Evolutionary conservation across 2,888 invertebrate genomes (phyloP).

Genomic region (Thymelicus acteon): DNA sequence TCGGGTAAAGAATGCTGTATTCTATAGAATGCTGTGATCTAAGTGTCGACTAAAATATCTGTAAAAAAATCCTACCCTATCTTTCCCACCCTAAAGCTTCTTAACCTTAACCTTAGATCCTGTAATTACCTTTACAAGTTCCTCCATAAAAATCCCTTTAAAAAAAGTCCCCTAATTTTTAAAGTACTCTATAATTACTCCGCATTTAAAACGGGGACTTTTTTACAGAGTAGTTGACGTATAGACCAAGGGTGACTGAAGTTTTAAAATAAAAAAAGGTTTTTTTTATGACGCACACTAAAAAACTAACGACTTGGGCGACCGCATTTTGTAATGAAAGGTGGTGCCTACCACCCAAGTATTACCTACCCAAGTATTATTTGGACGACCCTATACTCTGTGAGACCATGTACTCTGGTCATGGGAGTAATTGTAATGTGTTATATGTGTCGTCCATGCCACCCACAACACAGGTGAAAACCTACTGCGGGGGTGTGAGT

Average conservation of each 20-base stretch:
- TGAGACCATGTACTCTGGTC: no score
- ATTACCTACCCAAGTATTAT: conserved; percentile 14
- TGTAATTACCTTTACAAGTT: conserved; percentile 43
- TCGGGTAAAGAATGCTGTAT: no score
- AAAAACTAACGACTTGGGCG: conserved; percentile 51
- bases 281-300: conserved; percentile 46
- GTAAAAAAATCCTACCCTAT: neutral
- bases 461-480: no score
- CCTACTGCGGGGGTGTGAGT: no score
- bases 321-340: conserved; percentile 42
- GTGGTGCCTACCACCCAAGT: neutral
- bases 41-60: no score
- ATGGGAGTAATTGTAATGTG: no score
- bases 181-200: conserved; percentile 54
- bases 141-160: conserved; percentile 44
- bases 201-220: conserved; percentile 55
- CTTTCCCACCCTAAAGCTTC: neutral
- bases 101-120: conserved; percentile 9
- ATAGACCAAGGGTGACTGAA: conserved; percentile 42
- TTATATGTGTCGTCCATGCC: no score
- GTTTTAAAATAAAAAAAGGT: conserved; percentile 51
- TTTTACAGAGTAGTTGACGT: conserved; percentile 59
- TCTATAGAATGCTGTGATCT: no score
- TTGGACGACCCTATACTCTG: no score
- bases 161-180: conserved; percentile 60